Evolutionary conservation across 2,888 invertebrate genomes (phyloP).

Genomic region (Isoperla grammatica): DNA sequence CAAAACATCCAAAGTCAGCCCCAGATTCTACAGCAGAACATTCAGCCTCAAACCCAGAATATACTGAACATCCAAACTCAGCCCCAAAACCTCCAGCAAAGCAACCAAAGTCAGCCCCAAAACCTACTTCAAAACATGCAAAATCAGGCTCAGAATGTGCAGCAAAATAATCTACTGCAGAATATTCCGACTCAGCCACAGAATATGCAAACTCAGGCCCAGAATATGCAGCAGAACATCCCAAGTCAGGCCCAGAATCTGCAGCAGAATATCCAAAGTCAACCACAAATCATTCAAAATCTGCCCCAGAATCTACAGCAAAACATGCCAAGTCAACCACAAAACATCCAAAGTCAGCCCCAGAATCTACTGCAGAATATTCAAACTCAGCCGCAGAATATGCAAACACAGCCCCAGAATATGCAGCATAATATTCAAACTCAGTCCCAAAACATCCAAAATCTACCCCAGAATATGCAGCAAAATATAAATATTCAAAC

Average conservation of each 20-base stretch:
- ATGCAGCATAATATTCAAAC: slow-evolving; percentile 5
- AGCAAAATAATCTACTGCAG: not conserved
- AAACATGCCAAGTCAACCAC: slow-evolving; percentile 1
- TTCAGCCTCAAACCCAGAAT: not conserved
- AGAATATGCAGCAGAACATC: not conserved
- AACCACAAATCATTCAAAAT: slow-evolving; percentile 2
- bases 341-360: slow-evolving; percentile 15
- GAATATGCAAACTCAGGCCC: not conserved
- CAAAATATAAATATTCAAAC: not conserved
- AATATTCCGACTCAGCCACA: not conserved
- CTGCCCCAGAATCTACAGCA: slow-evolving; percentile 7
- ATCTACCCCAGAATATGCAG: slow-evolving; percentile 5
- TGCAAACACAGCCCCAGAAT: not conserved
- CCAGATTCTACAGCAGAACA: not conserved
- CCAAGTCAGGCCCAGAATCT: not conserved
- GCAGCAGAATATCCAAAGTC: slow-evolving; percentile 10
- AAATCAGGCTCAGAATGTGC: not conserved
- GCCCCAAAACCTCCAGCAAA: too few relatives aligned
- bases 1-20: not conserved
- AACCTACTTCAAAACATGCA: not conserved
- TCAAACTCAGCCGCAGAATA: not conserved
- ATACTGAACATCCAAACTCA: not conserved
- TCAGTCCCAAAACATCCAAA: slow-evolving; percentile 5
- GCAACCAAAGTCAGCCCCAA: not conserved
- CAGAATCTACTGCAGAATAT: not conserved